phyloP scores from a whole-genome alignment of 1,140 invertebrate species.

The Neelides sp. region DNA sequence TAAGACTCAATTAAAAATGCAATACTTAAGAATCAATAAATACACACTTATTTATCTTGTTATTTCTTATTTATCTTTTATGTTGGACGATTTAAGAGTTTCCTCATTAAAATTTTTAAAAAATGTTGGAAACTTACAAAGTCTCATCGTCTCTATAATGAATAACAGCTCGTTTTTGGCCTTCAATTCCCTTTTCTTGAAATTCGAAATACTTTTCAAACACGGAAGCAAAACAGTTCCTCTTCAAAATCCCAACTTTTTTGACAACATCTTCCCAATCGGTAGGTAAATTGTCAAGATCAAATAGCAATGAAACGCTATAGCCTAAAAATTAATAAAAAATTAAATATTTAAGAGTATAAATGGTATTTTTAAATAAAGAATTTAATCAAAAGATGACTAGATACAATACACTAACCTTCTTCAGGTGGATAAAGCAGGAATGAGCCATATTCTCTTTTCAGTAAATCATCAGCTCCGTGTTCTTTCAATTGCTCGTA shows the following conservation, averaged over 20 bases:
- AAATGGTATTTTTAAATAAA: not conserved
- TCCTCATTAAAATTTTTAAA: not conserved
- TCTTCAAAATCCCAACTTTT: slow-evolving; percentile 86
- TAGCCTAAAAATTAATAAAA: slow-evolving; percentile 48
- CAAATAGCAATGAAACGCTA: slow-evolving; percentile 85
- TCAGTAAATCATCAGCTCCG: slow-evolving; percentile 90
- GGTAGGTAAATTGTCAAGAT: slow-evolving; percentile 80
- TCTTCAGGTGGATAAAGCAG: slow-evolving; percentile 68
- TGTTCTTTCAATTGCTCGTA: slow-evolving; percentile 96
- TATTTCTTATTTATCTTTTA: too few relatives aligned
- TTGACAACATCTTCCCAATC: slow-evolving; percentile 79
- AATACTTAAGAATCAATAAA: not conserved
- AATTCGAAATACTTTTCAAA: slow-evolving; percentile 99
- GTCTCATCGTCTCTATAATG: slow-evolving; percentile 98
- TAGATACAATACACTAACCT: slow-evolving; percentile 43
- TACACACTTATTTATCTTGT: not conserved
- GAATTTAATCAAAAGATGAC: slow-evolving; percentile 25
- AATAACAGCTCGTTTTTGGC: slow-evolving; percentile 89
- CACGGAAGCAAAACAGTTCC: slow-evolving; percentile 98
- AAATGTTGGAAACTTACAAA: slow-evolving; percentile 53
- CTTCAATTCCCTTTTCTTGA: slow-evolving; percentile 80
- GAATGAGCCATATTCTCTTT: slow-evolving; percentile 69
- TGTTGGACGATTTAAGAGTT: too few relatives aligned
- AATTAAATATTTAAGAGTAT: not conserved
- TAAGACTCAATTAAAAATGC: slow-evolving; percentile 12